These are phyloP conservation scores for Nycticebus coucang DNA, from an alignment of 2,113 vertebrate genomes.

Conservation along the genomic window DNA sequence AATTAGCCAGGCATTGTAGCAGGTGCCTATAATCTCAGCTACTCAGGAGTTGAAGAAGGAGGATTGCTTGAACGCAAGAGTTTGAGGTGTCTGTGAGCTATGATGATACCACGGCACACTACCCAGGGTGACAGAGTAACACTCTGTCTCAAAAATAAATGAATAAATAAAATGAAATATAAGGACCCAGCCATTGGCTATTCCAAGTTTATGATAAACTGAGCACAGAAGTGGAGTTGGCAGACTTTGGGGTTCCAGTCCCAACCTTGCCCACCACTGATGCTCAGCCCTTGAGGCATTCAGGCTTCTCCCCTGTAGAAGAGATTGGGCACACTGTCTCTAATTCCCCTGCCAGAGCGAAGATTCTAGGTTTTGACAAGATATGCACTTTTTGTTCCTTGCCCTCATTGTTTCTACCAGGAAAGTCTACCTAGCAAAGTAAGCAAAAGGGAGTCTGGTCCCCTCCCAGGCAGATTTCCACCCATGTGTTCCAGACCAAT, in stretches of 20 bases:
- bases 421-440: background rate
- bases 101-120: no score
- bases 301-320: background rate
- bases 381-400: background rate
- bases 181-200: slow-evolving; percentile 2
- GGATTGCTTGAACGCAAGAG: no score
- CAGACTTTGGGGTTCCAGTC: background rate
- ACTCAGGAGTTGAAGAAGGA: no score
- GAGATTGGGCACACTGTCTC: background rate
- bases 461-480: background rate
- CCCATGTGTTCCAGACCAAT: background rate
- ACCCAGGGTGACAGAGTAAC: no score
- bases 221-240: background rate
- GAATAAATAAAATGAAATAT: background rate
- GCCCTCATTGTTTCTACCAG: background rate
- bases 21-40: no score
- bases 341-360: background rate
- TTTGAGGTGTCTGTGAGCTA: no score
- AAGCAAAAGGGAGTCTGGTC: background rate
- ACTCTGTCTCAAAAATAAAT: no score
- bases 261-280: background rate
- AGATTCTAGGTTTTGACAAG: slow-evolving; percentile 6
- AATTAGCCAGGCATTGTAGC: no score
- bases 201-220: background rate
- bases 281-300: background rate